These are phyloP conservation scores for Sinella curviseta DNA, from an alignment of 1,140 invertebrate genomes.

Conservation along the genomic window DNA sequence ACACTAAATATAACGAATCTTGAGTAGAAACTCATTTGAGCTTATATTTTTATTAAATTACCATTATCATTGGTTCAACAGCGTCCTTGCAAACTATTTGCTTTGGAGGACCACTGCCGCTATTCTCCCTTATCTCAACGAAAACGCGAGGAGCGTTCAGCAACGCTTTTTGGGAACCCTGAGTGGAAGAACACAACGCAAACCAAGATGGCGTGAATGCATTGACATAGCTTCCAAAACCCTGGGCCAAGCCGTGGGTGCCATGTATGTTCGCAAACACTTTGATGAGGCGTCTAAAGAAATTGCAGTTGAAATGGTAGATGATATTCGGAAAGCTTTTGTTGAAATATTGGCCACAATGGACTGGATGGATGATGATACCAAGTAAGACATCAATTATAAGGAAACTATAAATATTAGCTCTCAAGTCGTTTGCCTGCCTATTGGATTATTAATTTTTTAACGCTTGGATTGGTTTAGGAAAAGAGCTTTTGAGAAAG, in stretches of 20 bases:
- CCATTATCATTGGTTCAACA: constrained; percentile 41
- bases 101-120: constrained; percentile 54
- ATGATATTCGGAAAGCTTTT: constrained; percentile 58
- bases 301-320: constrained; percentile 59
- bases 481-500: constrained; percentile 37
- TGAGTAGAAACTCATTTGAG: no score
- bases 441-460: constrained; percentile 4
- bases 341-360: constrained; percentile 57
- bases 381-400: constrained; percentile 45
- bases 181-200: constrained; percentile 2
- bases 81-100: constrained; percentile 56
- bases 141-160: neutral
- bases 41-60: no score
- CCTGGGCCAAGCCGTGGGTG: constrained; percentile 55
- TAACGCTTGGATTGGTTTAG: neutral
- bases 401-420: no score
- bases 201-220: constrained; percentile 29
- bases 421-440: no score
- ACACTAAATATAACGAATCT: no score
- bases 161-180: neutral
- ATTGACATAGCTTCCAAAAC: constrained; percentile 47
- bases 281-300: constrained; percentile 42
- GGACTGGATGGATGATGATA: constrained; percentile 61
- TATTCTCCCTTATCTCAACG: constrained; percentile 20
- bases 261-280: constrained; percentile 51